These are phyloP conservation scores for Siphamia tubifer DNA, from an alignment of 2,113 vertebrate species.

Conservation along the genomic window DNA sequence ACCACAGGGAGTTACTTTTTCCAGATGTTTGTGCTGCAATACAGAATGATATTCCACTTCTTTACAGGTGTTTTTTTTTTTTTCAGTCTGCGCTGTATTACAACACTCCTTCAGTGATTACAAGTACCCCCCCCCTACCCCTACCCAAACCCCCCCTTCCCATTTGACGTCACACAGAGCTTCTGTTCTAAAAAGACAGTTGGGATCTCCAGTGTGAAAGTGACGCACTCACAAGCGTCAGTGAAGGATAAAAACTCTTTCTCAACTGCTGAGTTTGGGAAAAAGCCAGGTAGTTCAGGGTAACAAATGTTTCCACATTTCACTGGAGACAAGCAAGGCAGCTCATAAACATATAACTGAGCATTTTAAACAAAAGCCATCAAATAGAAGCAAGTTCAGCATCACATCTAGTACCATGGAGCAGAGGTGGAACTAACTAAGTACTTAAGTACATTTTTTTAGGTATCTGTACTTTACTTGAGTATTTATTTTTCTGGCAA, in stretches of 20 bases:
- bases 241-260: conserved; percentile 41
- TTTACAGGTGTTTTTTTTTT: too few relatives aligned
- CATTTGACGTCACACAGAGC: conserved; percentile 46
- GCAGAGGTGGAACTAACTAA: too few relatives aligned
- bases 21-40: not conserved
- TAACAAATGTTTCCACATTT: conserved; percentile 72
- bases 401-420: not conserved
- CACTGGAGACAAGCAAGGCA: conserved; percentile 31
- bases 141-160: conserved; percentile 8
- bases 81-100: conserved; percentile 8
- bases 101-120: conserved; percentile 39
- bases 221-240: conserved; percentile 42
- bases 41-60: not conserved
- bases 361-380: not conserved
- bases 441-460: too few relatives aligned
- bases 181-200: conserved; percentile 43
- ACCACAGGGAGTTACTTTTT: not conserved
- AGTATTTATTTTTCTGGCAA: too few relatives aligned
- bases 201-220: conserved; percentile 39
- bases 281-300: conserved; percentile 23
- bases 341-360: not conserved
- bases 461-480: too few relatives aligned
- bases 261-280: conserved; percentile 62
- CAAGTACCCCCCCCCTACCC: not conserved
- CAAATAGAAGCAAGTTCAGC: not conserved